A percentile compares a stretch with the other conserved stretches of the same genome.
Conservation (phyloP, 30 jellyfish, hydroid and myxozoan species). For the Cassiopea andromeda region DNA sequence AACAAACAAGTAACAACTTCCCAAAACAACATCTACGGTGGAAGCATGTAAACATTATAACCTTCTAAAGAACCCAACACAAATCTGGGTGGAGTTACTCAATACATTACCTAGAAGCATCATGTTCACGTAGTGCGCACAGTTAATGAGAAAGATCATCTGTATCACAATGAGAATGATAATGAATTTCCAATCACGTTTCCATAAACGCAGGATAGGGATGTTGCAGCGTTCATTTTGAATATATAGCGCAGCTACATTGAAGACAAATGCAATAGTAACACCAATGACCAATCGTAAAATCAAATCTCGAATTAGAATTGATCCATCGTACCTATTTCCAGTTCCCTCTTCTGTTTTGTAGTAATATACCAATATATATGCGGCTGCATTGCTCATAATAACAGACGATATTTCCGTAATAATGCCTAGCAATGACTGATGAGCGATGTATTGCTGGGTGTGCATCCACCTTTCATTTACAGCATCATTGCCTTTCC, state of each 20-base stretch:
- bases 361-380: conserved; percentile 30
- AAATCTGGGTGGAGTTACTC: neutral
- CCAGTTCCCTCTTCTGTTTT: conserved; percentile 18
- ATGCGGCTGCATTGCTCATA: conserved; percentile 25
- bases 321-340: conserved; percentile 15
- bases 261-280: conserved; percentile 12
- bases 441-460: conserved; percentile 10
- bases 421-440: conserved; percentile 14
- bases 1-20: too few relatives aligned
- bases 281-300: conserved; percentile 16
- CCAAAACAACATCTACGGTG: too few relatives aligned
- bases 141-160: neutral
- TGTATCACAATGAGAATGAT: neutral
- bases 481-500: neutral
- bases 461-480: neutral
- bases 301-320: neutral
- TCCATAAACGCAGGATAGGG: conserved; percentile 27
- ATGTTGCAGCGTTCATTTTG: neutral
- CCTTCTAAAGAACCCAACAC: neutral
- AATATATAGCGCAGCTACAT: neutral
- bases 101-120: neutral
- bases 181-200: conserved; percentile 26
- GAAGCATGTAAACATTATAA: too few relatives aligned
- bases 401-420: conserved; percentile 29
- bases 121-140: conserved; percentile 1